Evolutionary conservation across 2,797 vertebrate genomes (phyloP), one percentile per base, ranked within the genome.

Genomic region (Stomatorhinus walkeri): DNA sequence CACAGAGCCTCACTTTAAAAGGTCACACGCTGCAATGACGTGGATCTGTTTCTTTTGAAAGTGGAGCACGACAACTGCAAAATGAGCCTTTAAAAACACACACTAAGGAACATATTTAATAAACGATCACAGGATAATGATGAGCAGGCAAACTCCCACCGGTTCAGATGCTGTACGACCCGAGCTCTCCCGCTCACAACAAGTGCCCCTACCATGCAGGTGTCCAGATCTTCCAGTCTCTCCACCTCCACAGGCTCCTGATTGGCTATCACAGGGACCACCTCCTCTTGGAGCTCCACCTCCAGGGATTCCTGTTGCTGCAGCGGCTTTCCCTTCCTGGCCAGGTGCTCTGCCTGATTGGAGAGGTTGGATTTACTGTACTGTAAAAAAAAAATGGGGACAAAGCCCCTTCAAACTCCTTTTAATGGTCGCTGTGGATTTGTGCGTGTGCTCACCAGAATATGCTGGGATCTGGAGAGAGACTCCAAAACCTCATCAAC

Each of bases 401-500:
- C 19, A 10, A 40, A 40, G 46, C 46, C 54, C 51, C n/a, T 22
- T 32, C 43, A 24, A 52, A 51, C 10, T 49, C 83, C 83, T 52
- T 28, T 85, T 12, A 10, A 16, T 43, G 72, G 76, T 52, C 43
- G 32, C n/a, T n/a, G 4, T 83, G 52, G 40, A 16, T 43, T 48
- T 85, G 19, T 88, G 79, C 72, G 85, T 40, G 76, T 4, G 36
- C 96, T 95, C 68, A 99, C 98, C 96, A 99, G 95, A 81, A 95
- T 97, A 61, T 96, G 96, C 90, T 98, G 98, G 7, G 97, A 97
- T 59, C 91, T 92, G 83, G 98, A 99, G 87, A 99, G 95, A 5
- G 97, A 96, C 89, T 98, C 97, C 94, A 99, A 94, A 91, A 99
- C 97, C 91, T 99, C 97, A 46, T 99, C 98, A 89, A 98, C 97